Percentiles rank a stretch among this genome's conserved stretches.
phyloP scores from a whole-genome alignment of 2,113 vertebrate species.

The Ranitomeya variabilis region DNA sequence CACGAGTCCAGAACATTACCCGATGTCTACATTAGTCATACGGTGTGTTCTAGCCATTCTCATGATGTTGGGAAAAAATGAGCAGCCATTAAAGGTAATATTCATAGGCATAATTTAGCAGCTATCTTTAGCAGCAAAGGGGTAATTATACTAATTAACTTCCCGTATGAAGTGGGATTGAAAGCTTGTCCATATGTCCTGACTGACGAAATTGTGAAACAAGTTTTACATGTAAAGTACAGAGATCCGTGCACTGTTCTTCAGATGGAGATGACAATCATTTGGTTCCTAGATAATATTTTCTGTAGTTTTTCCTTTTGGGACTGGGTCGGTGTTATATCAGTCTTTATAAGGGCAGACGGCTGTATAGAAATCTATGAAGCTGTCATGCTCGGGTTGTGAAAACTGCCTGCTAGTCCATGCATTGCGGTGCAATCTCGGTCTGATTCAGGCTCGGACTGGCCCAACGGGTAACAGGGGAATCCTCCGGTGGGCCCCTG shows the following conservation, averaged over 20 bases:
- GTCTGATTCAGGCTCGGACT: too few relatives aligned
- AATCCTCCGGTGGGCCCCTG: too few relatives aligned
- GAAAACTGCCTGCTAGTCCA: too few relatives aligned
- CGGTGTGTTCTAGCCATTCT: background rate
- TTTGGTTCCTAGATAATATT: too few relatives aligned
- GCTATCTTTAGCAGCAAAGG: background rate
- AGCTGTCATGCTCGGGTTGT: too few relatives aligned
- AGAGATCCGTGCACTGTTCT: too few relatives aligned
- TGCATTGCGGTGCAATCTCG: too few relatives aligned
- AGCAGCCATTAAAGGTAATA: background rate
- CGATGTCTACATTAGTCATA: constrained; percentile 1
- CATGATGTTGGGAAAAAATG: background rate
- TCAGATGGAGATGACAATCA: too few relatives aligned
- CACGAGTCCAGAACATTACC: background rate
- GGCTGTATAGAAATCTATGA: too few relatives aligned
- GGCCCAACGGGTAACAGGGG: too few relatives aligned
- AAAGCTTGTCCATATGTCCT: background rate
- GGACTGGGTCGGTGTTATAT: background rate
- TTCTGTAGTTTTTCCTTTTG: background rate
- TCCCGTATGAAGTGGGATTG: background rate
- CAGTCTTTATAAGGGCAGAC: too few relatives aligned
- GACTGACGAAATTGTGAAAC: background rate
- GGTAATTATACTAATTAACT: background rate
- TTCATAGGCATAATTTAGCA: background rate
- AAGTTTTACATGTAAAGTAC: background rate